Evolutionary conservation across 2,888 invertebrate genomes (phyloP).

Genomic region (Hipparchia sbordonii): DNA sequence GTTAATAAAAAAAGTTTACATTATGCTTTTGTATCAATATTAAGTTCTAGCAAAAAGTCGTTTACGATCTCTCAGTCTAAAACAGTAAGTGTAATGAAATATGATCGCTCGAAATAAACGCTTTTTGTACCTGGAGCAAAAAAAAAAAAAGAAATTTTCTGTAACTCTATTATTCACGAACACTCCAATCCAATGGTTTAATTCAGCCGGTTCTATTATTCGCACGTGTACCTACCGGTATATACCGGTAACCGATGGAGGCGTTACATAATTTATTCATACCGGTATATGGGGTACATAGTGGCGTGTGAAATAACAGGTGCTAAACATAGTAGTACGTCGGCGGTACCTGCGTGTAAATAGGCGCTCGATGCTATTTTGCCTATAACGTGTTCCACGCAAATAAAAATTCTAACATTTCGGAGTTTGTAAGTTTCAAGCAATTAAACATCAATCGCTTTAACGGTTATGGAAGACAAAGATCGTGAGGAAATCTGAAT

Average conservation of each 20-base stretch:
- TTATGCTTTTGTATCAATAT: not conserved
- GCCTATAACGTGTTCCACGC: constrained; percentile 5
- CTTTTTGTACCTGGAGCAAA: constrained; percentile 16
- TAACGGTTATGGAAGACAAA: too few species aligned
- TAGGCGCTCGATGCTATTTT: constrained; percentile 21
- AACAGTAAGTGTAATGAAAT: constrained; percentile 31
- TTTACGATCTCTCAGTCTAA: not conserved
- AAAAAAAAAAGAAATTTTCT: constrained; percentile 30
- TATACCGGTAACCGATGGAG: constrained; percentile 27
- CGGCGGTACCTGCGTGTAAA: constrained; percentile 25
- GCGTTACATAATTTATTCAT: constrained; percentile 44
- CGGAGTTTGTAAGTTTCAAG: too few species aligned
- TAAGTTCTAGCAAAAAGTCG: not conserved
- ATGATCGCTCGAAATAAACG: constrained; percentile 36
- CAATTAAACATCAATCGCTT: too few species aligned
- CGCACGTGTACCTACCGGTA: constrained; percentile 26
- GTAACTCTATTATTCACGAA: constrained; percentile 35
- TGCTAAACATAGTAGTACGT: constrained; percentile 29
- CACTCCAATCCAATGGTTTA: constrained; percentile 30
- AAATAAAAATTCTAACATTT: not conserved
- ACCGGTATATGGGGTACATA: constrained; percentile 27
- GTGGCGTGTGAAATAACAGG: constrained; percentile 36
- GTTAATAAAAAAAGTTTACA: too few species aligned
- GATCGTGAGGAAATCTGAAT: too few species aligned
- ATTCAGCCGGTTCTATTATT: constrained; percentile 36